These are phyloP conservation scores for Tachysurus fulvidraco DNA, from an alignment of 2,113 vertebrate genomes.

Conservation along the genomic window DNA sequence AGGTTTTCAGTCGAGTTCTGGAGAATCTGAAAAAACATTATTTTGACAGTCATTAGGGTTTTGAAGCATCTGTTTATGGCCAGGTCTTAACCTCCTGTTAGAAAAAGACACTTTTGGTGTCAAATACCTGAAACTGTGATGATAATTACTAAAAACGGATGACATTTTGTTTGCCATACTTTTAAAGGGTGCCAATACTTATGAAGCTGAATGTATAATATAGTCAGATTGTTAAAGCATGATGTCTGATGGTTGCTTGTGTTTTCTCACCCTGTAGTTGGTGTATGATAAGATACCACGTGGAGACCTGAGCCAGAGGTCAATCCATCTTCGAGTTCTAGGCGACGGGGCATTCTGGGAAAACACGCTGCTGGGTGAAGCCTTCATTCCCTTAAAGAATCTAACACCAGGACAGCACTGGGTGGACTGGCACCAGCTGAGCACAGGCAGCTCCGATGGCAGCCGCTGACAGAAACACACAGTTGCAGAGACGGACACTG, in stretches of 20 bases:
- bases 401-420: slow-evolving; percentile 86
- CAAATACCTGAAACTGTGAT: background rate
- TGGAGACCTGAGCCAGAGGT: slow-evolving; percentile 89
- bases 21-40: background rate
- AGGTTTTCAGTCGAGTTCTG: background rate
- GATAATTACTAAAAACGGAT: background rate
- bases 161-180: background rate
- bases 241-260: background rate
- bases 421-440: slow-evolving; percentile 90
- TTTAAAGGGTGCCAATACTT: background rate
- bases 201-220: background rate
- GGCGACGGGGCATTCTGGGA: slow-evolving; percentile 95
- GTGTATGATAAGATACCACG: slow-evolving; percentile 89
- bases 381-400: slow-evolving; percentile 83
- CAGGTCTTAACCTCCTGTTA: background rate
- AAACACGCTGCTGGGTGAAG: slow-evolving; percentile 89
- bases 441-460: slow-evolving; percentile 71
- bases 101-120: background rate
- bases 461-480: slow-evolving; percentile 60
- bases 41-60: background rate
- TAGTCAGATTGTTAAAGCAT: background rate
- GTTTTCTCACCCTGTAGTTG: slow-evolving; percentile 70
- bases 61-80: background rate
- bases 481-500: background rate
- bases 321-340: slow-evolving; percentile 90